Conservation (phyloP, 2,888 invertebrate genomes). For the Leptogaster cylindrica region DNA sequence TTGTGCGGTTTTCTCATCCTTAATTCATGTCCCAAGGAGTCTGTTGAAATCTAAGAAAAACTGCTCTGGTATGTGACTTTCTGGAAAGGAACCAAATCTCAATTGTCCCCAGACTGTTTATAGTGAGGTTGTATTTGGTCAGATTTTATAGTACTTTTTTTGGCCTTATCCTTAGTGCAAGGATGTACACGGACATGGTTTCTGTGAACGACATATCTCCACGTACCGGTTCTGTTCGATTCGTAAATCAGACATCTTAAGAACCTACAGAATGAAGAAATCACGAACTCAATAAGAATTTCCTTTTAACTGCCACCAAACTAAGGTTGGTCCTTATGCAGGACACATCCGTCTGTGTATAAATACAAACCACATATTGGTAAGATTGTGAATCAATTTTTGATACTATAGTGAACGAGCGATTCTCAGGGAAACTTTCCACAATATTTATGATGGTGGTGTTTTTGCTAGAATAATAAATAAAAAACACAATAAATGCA, state of each 20-base stretch:
- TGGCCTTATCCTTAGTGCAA: neutral
- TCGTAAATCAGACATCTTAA: constrained; percentile 33
- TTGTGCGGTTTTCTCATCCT: neutral
- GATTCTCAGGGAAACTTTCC: too few species aligned
- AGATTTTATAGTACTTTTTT: constrained; percentile 23
- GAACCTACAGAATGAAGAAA: constrained; percentile 21
- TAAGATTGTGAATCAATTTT: too few species aligned
- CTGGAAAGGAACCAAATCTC: constrained; percentile 30
- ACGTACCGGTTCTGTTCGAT: constrained; percentile 1
- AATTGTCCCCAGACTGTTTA: constrained; percentile 19
- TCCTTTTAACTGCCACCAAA: constrained; percentile 14
- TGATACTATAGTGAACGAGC: too few species aligned
- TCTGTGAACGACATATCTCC: neutral
- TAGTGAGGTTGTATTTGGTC: constrained; percentile 26
- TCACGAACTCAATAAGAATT: constrained; percentile 40
- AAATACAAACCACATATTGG: too few species aligned
- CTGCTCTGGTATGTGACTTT: constrained; percentile 10
- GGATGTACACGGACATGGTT: neutral
- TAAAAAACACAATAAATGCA: too few species aligned
- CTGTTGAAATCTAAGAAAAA: constrained; percentile 23
- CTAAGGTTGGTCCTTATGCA: too few species aligned
- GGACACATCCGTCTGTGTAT: too few species aligned
- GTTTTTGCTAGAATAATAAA: too few species aligned
- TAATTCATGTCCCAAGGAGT: constrained; percentile 28
- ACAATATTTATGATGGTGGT: too few species aligned